These are phyloP conservation scores for Leucophora obtusa DNA, from an alignment of 2,888 invertebrate species.

Conservation along the genomic window DNA sequence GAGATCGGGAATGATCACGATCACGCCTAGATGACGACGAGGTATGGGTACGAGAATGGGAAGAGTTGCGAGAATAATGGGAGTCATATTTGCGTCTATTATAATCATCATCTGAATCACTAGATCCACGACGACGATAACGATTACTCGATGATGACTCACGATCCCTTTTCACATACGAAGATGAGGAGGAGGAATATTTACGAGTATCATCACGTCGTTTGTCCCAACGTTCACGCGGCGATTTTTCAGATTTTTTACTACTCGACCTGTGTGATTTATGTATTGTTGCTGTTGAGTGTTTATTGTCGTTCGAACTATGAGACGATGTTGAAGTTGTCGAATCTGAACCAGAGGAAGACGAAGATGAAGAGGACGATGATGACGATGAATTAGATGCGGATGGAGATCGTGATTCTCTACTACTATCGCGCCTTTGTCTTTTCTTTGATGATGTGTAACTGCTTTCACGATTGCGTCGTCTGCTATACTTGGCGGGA, in stretches of 20 bases:
- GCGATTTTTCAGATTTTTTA: constrained; percentile 23
- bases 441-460: constrained; percentile 31
- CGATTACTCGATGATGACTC: constrained; percentile 37
- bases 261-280: constrained; percentile 33
- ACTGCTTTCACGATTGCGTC: constrained; percentile 19
- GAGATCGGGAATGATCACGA: constrained; percentile 72
- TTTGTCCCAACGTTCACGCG: constrained; percentile 37
- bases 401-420: constrained; percentile 42
- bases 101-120: constrained; percentile 64
- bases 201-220: constrained; percentile 40
- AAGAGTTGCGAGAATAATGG: constrained; percentile 44
- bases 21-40: constrained; percentile 52
- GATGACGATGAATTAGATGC: constrained; percentile 51
- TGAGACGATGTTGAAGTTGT: constrained; percentile 59
- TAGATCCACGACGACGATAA: constrained; percentile 43
- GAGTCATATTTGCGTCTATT: constrained; percentile 66
- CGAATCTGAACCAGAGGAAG: constrained; percentile 56
- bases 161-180: constrained; percentile 37
- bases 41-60: constrained; percentile 64
- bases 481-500: constrained; percentile 28
- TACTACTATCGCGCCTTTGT: constrained; percentile 22
- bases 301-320: constrained; percentile 64
- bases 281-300: constrained; percentile 53
- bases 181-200: constrained; percentile 43
- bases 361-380: constrained; percentile 60